A percentile compares a stretch with the other conserved stretches of the same genome.
phyloP scores from a whole-genome alignment of 2,888 invertebrate genomes.

The Metallyticus violacea region DNA sequence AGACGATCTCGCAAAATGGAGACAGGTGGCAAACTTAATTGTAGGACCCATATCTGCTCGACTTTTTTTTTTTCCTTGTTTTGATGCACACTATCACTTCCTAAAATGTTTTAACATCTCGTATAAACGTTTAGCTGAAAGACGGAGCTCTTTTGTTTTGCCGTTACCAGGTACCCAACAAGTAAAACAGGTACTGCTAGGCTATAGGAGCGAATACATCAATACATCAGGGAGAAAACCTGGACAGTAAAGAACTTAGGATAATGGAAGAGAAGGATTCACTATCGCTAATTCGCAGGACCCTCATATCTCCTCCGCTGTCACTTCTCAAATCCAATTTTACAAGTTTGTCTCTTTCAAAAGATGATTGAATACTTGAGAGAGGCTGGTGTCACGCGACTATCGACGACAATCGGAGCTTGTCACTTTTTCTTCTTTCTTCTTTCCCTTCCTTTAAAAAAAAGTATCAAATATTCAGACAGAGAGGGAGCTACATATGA shows the following conservation, averaged over 20 bases:
- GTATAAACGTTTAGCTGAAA: no score
- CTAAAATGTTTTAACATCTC: no score
- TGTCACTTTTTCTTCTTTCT: not conserved
- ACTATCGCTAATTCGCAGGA: not conserved
- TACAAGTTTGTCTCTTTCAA: not conserved
- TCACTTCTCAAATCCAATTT: not conserved
- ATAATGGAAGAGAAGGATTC: not conserved
- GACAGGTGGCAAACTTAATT: no score
- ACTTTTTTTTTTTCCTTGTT: no score
- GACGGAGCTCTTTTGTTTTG: no score
- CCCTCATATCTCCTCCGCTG: not conserved
- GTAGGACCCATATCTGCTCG: no score
- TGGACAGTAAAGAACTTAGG: not conserved
- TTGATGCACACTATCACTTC: no score
- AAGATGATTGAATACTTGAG: slow-evolving; percentile 1
- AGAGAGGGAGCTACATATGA: slow-evolving; percentile 22
- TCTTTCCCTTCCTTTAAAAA: not conserved
- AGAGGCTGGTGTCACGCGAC: not conserved
- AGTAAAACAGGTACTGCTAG: no score
- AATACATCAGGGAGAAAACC: no score
- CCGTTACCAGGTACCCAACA: no score
- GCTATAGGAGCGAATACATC: no score
- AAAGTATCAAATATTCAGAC: not conserved
- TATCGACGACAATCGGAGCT: not conserved
- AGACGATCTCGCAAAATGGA: no score